These are phyloP conservation scores for Mayetiola destructor DNA, from an alignment of 2,888 invertebrate genomes.

Conservation along the genomic window DNA sequence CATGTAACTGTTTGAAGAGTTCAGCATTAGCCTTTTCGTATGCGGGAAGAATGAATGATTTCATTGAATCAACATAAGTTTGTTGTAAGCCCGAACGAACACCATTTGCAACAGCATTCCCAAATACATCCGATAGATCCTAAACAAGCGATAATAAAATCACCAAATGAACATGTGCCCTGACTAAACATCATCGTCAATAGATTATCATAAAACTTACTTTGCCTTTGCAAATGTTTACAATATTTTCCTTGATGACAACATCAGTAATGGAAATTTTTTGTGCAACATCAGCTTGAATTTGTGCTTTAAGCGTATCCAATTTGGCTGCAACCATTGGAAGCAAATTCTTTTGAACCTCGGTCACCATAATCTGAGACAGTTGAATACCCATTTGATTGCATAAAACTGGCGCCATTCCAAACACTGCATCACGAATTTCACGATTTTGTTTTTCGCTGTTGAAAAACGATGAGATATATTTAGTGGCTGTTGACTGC, in stretches of 20 bases:
- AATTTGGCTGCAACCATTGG: constrained; percentile 50
- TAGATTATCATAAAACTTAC: constrained; percentile 33
- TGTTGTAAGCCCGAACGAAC: constrained; percentile 60
- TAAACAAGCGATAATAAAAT: constrained; percentile 27
- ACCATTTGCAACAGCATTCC: constrained; percentile 49
- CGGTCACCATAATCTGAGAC: constrained; percentile 40
- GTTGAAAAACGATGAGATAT: constrained; percentile 20
- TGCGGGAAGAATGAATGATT: constrained; percentile 61
- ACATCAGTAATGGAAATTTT: constrained; percentile 59
- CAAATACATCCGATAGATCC: constrained; percentile 61
- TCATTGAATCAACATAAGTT: constrained; percentile 63
- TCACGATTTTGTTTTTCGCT: constrained; percentile 39
- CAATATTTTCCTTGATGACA: constrained; percentile 63
- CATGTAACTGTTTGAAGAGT: constrained; percentile 81
- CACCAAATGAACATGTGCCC: background rate
- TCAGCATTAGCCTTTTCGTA: constrained; percentile 75
- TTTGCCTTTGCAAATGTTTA: constrained; percentile 65
- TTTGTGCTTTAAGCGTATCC: constrained; percentile 57
- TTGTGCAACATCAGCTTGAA: constrained; percentile 57
- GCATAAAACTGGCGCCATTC: constrained; percentile 41
- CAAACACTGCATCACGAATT: constrained; percentile 37
- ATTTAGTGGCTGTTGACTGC: background rate
- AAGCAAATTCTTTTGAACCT: constrained; percentile 40
- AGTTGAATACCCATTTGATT: constrained; percentile 39
- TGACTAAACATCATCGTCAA: background rate